Percentiles rank a stretch among this genome's conserved stretches.
Evolutionary conservation across 2,888 invertebrate species (phyloP).

Genomic region (Loripinus fragilis): DNA sequence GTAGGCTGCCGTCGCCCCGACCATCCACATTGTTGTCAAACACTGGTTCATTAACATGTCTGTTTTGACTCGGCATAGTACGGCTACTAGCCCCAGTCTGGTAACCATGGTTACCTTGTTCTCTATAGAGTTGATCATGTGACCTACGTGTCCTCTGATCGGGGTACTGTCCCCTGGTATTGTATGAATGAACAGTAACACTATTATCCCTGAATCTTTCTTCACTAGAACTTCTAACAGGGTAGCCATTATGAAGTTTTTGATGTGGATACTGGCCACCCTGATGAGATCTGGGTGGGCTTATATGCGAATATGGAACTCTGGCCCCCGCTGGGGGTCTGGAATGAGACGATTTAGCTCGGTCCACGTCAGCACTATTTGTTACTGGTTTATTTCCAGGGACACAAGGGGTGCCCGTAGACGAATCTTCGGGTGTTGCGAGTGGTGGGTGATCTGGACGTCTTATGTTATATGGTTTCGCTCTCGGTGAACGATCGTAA

Average conservation of each 20-base stretch:
- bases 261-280: constrained; percentile 12
- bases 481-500: constrained; percentile 55
- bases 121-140: constrained; percentile 48
- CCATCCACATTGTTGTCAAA: constrained; percentile 27
- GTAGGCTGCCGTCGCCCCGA: constrained; percentile 36
- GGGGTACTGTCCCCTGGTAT: constrained; percentile 37
- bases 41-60: constrained; percentile 14
- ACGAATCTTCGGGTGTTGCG: constrained; percentile 71
- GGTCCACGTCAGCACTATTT: constrained; percentile 49
- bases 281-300: constrained; percentile 22
- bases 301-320: constrained; percentile 23
- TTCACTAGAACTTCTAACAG: constrained; percentile 57
- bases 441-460: constrained; percentile 55
- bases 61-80: constrained; percentile 54
- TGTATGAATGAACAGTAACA: constrained; percentile 22
- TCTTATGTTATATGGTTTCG: constrained; percentile 32
- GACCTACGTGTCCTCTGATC: constrained; percentile 57
- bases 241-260: constrained; percentile 50
- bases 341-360: constrained; percentile 48
- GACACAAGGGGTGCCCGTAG: constrained; percentile 52
- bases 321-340: constrained; percentile 21
- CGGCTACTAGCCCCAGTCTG: constrained; percentile 41
- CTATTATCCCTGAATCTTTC: constrained; percentile 55
- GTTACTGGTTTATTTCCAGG: constrained; percentile 64
- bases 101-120: constrained; percentile 24